phyloP scores from a whole-genome alignment of 2,797 vertebrate species.

The Manis javanica region DNA sequence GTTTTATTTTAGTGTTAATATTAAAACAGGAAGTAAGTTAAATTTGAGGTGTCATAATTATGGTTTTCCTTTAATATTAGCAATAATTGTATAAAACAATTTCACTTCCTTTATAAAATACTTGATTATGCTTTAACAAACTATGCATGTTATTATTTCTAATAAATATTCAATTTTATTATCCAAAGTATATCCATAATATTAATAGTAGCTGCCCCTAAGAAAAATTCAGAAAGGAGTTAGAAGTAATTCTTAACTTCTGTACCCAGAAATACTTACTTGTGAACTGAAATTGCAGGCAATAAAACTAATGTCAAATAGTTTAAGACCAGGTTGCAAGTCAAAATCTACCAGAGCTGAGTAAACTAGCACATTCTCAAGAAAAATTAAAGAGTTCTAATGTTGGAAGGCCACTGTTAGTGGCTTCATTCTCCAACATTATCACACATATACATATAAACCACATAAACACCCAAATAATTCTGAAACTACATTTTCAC shows the following conservation, averaged over 20 bases:
- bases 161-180: background rate
- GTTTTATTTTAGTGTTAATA: background rate
- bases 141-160: background rate
- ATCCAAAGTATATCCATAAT: background rate
- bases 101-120: background rate
- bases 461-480: background rate
- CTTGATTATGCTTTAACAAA: background rate
- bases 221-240: background rate
- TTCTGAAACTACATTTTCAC: background rate
- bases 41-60: background rate
- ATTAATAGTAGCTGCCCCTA: background rate
- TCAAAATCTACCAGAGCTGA: background rate
- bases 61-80: background rate
- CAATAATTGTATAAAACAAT: background rate
- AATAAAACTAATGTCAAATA: background rate
- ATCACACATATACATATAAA: too few species aligned
- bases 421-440: background rate
- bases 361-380: background rate
- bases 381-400: background rate
- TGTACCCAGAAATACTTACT: background rate
- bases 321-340: background rate
- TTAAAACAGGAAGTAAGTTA: background rate
- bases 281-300: background rate
- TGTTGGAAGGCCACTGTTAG: too few species aligned
- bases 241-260: background rate